phyloP scores from a whole-genome alignment of 1,140 invertebrate species.

The Choristoneura fumiferana region DNA sequence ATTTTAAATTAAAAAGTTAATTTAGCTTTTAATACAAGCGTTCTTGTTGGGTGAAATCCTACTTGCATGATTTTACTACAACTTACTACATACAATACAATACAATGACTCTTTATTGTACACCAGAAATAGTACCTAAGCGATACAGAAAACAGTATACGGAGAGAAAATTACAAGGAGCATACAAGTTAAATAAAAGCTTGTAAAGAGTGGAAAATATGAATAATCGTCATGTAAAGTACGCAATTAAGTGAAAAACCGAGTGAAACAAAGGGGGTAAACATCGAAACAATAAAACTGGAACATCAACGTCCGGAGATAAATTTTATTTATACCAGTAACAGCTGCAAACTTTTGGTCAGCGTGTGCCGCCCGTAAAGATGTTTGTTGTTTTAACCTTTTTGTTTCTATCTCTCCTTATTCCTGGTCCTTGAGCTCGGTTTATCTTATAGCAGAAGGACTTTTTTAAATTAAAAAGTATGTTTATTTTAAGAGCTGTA shows the following conservation, averaged over 20 bases:
- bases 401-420: slow-evolving; percentile 63
- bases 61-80: too few species aligned
- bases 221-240: too few species aligned
- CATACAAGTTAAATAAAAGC: too few species aligned
- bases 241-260: slow-evolving; percentile 7
- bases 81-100: too few species aligned
- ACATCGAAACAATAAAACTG: slow-evolving; percentile 64
- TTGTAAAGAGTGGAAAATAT: too few species aligned
- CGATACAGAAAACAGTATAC: too few species aligned
- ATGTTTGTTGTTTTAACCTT: slow-evolving; percentile 67
- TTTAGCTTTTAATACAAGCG: too few species aligned
- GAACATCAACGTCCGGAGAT: slow-evolving; percentile 68
- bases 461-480: slow-evolving; percentile 40
- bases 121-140: too few species aligned
- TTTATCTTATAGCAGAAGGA: slow-evolving; percentile 41
- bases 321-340: slow-evolving; percentile 72
- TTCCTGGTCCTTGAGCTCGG: slow-evolving; percentile 36
- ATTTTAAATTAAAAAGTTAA: too few species aligned
- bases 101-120: too few species aligned
- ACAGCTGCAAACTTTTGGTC: slow-evolving; percentile 77
- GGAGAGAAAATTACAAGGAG: too few species aligned
- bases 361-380: slow-evolving; percentile 56
- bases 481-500: slow-evolving; percentile 26
- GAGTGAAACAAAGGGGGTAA: slow-evolving; percentile 51
- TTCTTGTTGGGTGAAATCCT: too few species aligned